Evolutionary conservation across 2,888 invertebrate genomes (phyloP).

Genomic region (Pocota personata): DNA sequence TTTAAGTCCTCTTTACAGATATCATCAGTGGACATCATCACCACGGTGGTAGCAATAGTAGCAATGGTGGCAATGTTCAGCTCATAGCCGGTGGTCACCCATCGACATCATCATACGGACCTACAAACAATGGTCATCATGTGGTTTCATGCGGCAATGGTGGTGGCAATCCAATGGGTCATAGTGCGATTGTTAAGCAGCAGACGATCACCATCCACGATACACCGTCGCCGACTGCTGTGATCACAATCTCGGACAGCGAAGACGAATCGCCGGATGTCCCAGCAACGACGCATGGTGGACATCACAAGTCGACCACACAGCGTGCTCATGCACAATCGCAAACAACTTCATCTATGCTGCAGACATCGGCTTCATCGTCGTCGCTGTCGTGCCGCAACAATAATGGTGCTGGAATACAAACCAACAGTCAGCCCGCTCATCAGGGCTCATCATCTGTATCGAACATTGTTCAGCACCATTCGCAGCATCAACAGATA

Average conservation of each 20-base stretch:
- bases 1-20: slow-evolving; percentile 12
- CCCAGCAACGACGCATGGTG: slow-evolving; percentile 71
- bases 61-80: slow-evolving; percentile 67
- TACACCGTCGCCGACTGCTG: slow-evolving; percentile 97
- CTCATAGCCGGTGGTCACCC: slow-evolving; percentile 75
- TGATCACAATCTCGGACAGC: slow-evolving; percentile 97
- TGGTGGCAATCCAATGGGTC: slow-evolving; percentile 75
- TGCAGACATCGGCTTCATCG: slow-evolving; percentile 78
- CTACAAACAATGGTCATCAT: slow-evolving; percentile 75
- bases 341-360: slow-evolving; percentile 80
- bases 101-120: slow-evolving; percentile 76
- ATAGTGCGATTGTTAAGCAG: slow-evolving; percentile 79
- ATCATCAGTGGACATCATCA: slow-evolving; percentile 70
- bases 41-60: slow-evolving; percentile 70
- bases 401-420: slow-evolving; percentile 73
- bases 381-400: slow-evolving; percentile 77
- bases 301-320: slow-evolving; percentile 75
- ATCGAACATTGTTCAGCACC: slow-evolving; percentile 75
- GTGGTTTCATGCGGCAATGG: slow-evolving; percentile 71
- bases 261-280: slow-evolving; percentile 90
- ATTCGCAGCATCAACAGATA: slow-evolving; percentile 83
- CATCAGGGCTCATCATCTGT: slow-evolving; percentile 73
- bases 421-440: slow-evolving; percentile 76
- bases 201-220: slow-evolving; percentile 97
- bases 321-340: slow-evolving; percentile 82